A percentile compares a stretch with the other conserved stretches of the same genome.
phyloP scores from a whole-genome alignment of 2,113 vertebrate genomes.

The Syngnathus floridae region DNA sequence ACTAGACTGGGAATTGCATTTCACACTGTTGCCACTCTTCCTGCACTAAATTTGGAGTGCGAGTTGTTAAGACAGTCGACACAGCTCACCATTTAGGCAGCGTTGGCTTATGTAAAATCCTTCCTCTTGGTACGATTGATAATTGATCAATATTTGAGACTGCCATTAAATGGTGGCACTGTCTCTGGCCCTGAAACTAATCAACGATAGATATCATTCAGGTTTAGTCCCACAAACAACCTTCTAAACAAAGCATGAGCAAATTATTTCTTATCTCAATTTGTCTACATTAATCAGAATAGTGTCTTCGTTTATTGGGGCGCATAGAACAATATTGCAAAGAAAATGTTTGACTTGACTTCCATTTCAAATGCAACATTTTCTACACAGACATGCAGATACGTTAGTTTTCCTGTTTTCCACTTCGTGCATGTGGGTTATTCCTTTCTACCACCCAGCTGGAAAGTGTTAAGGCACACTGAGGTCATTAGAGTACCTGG shows the following conservation, averaged over 20 bases:
- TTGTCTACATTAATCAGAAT: too few species aligned
- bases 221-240: too few species aligned
- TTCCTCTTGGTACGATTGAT: not conserved
- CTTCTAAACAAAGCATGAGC: too few species aligned
- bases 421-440: conserved; percentile 72
- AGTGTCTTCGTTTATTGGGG: too few species aligned
- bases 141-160: not conserved
- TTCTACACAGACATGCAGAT: conserved; percentile 55
- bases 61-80: conserved; percentile 33
- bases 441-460: conserved; percentile 64
- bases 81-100: conserved; percentile 44
- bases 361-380: too few species aligned
- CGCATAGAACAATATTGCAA: not conserved
- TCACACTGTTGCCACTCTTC: conserved; percentile 56
- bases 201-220: too few species aligned
- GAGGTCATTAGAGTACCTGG: conserved; percentile 82
- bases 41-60: conserved; percentile 58
- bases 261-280: too few species aligned
- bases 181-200: too few species aligned
- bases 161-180: not conserved
- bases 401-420: conserved; percentile 39
- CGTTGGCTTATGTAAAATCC: not conserved
- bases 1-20: conserved; percentile 33
- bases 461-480: conserved; percentile 68
- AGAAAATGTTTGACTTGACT: not conserved